These are phyloP conservation scores for Rhodinocichla rosea DNA, from an alignment of 2,113 vertebrate genomes.

Conservation along the genomic window DNA sequence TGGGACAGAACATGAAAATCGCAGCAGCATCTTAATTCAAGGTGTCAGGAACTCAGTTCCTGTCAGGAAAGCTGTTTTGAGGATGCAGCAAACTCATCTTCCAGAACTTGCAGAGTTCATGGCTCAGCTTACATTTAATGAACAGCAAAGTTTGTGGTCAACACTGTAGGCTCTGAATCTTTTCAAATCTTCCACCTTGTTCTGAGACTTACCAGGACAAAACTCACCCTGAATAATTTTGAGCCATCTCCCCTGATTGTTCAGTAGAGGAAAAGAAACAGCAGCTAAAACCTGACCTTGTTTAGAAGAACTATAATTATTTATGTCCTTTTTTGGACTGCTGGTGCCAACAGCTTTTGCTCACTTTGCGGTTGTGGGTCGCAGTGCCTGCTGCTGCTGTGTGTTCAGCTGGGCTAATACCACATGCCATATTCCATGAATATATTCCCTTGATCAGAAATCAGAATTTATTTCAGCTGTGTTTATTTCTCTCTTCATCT, in stretches of 20 bases:
- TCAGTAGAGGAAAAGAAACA: not conserved
- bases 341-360: not conserved
- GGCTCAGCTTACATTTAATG: not conserved
- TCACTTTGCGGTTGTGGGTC: not conserved
- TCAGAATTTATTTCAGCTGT: not conserved
- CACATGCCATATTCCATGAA: not conserved
- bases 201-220: not conserved
- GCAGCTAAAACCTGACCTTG: constrained; percentile 5
- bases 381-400: not conserved
- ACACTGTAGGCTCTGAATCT: not conserved
- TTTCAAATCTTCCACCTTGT: not conserved
- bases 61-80: not conserved
- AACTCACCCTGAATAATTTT: not conserved
- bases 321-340: not conserved
- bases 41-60: not conserved
- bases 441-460: not conserved
- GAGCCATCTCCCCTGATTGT: not conserved
- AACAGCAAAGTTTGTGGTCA: not conserved
- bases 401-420: constrained; percentile 48
- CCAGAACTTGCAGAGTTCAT: not conserved
- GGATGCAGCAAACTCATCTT: not conserved
- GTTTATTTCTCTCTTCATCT: not conserved
- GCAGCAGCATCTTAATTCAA: not conserved
- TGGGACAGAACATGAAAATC: not conserved
- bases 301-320: constrained; percentile 34